Evolutionary conservation across 2,888 invertebrate species (phyloP), one percentile per base, ranked within the genome.

Genomic region (Himalopsyche japonica): DNA sequence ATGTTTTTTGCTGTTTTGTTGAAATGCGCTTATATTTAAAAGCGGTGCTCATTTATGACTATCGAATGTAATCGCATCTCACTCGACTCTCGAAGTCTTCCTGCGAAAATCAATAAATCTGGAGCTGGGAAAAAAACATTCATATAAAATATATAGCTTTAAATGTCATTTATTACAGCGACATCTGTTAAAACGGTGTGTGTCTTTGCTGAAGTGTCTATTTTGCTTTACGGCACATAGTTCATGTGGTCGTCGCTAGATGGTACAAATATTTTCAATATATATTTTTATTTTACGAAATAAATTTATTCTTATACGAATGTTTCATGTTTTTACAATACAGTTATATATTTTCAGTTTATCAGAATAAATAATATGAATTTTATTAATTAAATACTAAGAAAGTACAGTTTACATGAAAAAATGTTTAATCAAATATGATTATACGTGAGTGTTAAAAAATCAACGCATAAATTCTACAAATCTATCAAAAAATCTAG

Each of bases 181-280:
- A 76, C 83, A 83, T 76, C 83, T 83, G 24, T 47, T 27, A n/a
- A 32, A 80, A 20, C 6, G 83, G 83, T 83, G 32, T 47, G 80
- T 15, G 47, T 80, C 83, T 76, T n/a, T 37, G 83, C 80, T 83
- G 49, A 80, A 32, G 76, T 5, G 3, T 5, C 7, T 20, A 30
- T 27, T 20, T 76, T 79, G 27, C 30, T 48, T 34, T 3, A 32
- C 20, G 47, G 1, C 18, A 3, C 12, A 12, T 12, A 70, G 70
- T 82, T 77, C 57, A 18, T 18, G 12, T 1, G 1, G 18, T 10
- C 12, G 5, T 18, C 82, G 49, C 48, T 78, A 82, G 82, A 78
- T 82, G 82, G 37, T 78, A 49, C n/a, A n/a, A n/a, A 8, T 12
- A 34, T 15, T 32, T 76, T 4, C 30, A 76, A 76, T 76, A 76